These are phyloP conservation scores for Perodicticus potto DNA, from an alignment of 2,797 vertebrate genomes.

Conservation along the genomic window DNA sequence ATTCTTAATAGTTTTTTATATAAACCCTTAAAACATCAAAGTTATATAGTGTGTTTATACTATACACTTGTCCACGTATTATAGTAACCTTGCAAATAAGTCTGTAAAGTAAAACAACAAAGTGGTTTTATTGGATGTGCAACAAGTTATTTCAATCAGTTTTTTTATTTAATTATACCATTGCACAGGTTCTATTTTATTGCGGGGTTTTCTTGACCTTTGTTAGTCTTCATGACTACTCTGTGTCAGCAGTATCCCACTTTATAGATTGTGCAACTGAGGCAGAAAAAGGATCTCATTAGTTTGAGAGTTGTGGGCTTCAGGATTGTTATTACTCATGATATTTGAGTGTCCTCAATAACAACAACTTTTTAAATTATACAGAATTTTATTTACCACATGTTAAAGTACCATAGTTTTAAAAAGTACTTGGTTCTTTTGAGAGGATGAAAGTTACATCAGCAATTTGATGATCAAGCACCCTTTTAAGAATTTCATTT, in stretches of 20 bases:
- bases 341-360: slow-evolving; percentile 42
- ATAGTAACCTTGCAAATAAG: slow-evolving; percentile 51
- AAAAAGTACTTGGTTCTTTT: slow-evolving; percentile 31
- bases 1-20: slow-evolving; percentile 71
- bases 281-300: slow-evolving; percentile 34
- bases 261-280: slow-evolving; percentile 72
- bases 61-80: background rate
- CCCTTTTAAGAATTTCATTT: slow-evolving; percentile 49
- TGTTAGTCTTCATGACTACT: slow-evolving; percentile 49
- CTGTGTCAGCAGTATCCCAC: slow-evolving; percentile 72
- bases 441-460: slow-evolving; percentile 16
- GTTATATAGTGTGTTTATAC: slow-evolving; percentile 64
- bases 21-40: slow-evolving; percentile 71
- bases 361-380: slow-evolving; percentile 49
- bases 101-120: slow-evolving; percentile 60
- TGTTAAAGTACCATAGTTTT: slow-evolving; percentile 33
- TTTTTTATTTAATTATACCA: slow-evolving; percentile 71
- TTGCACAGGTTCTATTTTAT: slow-evolving; percentile 57
- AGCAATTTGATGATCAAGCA: slow-evolving; percentile 8
- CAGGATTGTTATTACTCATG: background rate
- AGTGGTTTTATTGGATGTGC: slow-evolving; percentile 56
- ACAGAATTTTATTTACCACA: slow-evolving; percentile 44
- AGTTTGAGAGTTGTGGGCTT: slow-evolving; percentile 46
- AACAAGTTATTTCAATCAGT: slow-evolving; percentile 41
- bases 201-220: slow-evolving; percentile 3